phyloP scores from a whole-genome alignment of 2,888 invertebrate genomes.

The Aquatica leii region DNA sequence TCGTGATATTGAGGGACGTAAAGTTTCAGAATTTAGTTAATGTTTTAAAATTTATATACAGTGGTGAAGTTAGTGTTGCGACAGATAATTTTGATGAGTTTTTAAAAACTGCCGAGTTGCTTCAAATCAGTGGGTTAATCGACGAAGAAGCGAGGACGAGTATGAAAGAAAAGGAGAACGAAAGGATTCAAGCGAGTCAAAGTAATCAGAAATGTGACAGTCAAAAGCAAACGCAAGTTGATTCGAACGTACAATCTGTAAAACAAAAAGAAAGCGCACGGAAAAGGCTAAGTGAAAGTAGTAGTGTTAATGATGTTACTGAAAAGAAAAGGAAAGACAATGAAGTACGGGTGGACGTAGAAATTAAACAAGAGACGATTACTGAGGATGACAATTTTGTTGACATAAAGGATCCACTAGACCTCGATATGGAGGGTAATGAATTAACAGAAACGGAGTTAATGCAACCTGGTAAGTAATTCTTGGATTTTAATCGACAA shows the following conservation, averaged over 20 bases:
- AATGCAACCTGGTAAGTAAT: constrained; percentile 21
- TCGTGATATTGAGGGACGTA: constrained; percentile 73
- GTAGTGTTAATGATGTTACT: not conserved
- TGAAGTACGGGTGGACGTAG: constrained; percentile 11
- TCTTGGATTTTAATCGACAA: not conserved
- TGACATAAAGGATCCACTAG: constrained; percentile 20
- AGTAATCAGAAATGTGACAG: not conserved
- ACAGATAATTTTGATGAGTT: constrained; percentile 70
- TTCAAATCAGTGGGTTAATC: constrained; percentile 69
- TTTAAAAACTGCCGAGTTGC: constrained; percentile 69
- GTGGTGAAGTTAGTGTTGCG: constrained; percentile 74
- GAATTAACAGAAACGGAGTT: constrained; percentile 18
- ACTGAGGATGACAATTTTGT: constrained; percentile 8
- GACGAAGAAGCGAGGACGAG: constrained; percentile 14
- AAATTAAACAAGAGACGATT: constrained; percentile 25
- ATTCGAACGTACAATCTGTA: not conserved
- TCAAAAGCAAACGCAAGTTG: not conserved
- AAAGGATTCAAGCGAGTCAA: too few relatives aligned
- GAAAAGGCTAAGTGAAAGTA: constrained; percentile 3
- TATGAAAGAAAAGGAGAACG: not conserved
- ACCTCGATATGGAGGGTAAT: constrained; percentile 12
- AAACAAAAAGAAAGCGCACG: constrained; percentile 8
- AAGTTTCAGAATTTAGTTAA: constrained; percentile 70
- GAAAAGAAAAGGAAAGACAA: constrained; percentile 18
- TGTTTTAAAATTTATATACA: constrained; percentile 73